Evolutionary conservation across 1,140 invertebrate genomes (phyloP).

Genomic region (Solen grandis): DNA sequence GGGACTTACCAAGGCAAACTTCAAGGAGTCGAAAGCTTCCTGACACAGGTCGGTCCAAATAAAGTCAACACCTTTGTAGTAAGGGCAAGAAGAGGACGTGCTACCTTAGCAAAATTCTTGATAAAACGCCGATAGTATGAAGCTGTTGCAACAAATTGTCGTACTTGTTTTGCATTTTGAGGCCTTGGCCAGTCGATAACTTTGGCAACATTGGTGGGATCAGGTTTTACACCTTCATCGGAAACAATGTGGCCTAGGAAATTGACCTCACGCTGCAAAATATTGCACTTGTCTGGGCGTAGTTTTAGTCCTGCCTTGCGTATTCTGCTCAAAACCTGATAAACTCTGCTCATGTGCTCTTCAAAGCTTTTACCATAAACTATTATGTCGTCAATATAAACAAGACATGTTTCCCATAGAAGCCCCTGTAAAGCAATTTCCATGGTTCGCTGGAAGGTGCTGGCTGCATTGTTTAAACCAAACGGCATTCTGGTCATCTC

Average conservation of each 20-base stretch:
- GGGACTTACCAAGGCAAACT: slow-evolving; percentile 22
- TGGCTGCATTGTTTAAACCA: too few relatives aligned
- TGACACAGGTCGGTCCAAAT: slow-evolving; percentile 47
- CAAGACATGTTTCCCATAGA: slow-evolving; percentile 35
- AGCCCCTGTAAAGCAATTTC: slow-evolving; percentile 35
- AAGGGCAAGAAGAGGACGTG: slow-evolving; percentile 40
- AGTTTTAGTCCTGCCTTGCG: slow-evolving; percentile 35
- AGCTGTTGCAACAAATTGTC: slow-evolving; percentile 36
- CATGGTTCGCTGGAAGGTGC: slow-evolving; percentile 2
- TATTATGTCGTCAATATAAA: slow-evolving; percentile 62
- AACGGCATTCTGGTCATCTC: too few relatives aligned
- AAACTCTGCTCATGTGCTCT: neutral
- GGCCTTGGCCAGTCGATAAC: slow-evolving; percentile 42
- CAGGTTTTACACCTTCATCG: slow-evolving; percentile 12
- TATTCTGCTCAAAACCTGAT: slow-evolving; percentile 23
- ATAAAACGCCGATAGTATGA: slow-evolving; percentile 49
- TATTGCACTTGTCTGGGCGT: slow-evolving; percentile 45
- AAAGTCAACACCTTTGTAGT: slow-evolving; percentile 32
- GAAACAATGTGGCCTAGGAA: slow-evolving; percentile 56
- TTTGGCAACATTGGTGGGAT: slow-evolving; percentile 6
- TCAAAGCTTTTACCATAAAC: slow-evolving; percentile 43
- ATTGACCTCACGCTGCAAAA: slow-evolving; percentile 58
- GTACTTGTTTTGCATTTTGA: slow-evolving; percentile 29
- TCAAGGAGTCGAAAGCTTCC: slow-evolving; percentile 53
- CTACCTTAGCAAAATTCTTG: slow-evolving; percentile 48